Evolutionary conservation across 2,113 vertebrate genomes (phyloP), one percentile per base, ranked within the genome.

Genomic region (Hippoglossus stenolepis): DNA sequence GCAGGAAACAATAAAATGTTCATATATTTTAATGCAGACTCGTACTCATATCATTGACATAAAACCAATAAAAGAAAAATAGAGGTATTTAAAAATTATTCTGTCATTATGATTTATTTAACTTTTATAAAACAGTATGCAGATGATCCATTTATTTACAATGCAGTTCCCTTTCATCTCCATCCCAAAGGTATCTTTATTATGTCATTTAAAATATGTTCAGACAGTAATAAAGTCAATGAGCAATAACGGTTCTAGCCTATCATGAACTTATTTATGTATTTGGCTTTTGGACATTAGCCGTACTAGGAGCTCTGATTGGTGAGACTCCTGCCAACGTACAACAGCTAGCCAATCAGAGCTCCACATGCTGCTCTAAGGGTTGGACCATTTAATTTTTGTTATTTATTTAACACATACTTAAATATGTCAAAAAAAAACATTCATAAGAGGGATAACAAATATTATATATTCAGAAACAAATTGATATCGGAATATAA

Each of bases 211-310:
- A 5, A 12, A 43, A 11, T 17, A 47, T 17, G 45, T 47, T 15
- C 45, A 60, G 65, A 49, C 18, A 56, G 23, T 65, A 77, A 77
- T 81, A 85, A 81, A 81, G 69, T 49, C 0, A 65, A 58, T 61
- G 17, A 70, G 61, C 35, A 75, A 65, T 26, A 45, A 2, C 61
- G 18, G 15, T 11, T 40, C 10, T 2, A 20, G 35, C 24, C 23
- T 77, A 2, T 49, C 17, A 57, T 57, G 15, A 0, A 8, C 40
- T 8, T 58, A 0, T 75, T 24, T 68, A 21, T 31, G 1, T 47
- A 11, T 57, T 47, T 18, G 28, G 5, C 2, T 17, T 59, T 13
- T 18, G 24, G 49, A 13, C 11, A 47, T 9, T 1, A 9, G 47
- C 18, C 8, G 45, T 28, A 38, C 26, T 3, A 18, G 17, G 12